phyloP scores from a whole-genome alignment of 2,888 invertebrate species.

The Rhamnusium bicolor region DNA sequence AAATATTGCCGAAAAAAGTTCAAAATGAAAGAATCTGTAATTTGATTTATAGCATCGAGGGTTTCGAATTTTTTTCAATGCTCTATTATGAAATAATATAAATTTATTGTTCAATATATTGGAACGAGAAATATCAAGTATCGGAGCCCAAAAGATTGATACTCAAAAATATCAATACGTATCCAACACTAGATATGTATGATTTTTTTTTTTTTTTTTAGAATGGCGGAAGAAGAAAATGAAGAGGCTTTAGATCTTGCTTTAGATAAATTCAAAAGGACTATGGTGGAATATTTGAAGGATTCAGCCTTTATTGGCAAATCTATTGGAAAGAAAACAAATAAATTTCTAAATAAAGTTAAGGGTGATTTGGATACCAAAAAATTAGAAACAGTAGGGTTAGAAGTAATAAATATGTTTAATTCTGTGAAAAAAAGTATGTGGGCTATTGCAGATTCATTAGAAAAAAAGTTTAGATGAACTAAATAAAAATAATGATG shows the following conservation, averaged over 20 bases:
- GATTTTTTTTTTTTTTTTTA: background rate
- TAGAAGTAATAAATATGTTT: conserved; percentile 26
- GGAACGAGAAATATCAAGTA: no score
- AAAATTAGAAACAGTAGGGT: conserved; percentile 22
- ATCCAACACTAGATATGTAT: no score
- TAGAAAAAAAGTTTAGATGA: conserved; percentile 16
- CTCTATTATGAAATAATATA: no score
- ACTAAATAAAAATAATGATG: conserved; percentile 10
- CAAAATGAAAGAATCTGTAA: no score
- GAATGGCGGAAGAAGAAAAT: conserved; percentile 2
- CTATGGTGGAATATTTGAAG: conserved; percentile 6
- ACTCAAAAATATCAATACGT: no score
- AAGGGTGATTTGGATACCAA: background rate
- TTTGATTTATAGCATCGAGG: no score
- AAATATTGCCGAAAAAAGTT: no score
- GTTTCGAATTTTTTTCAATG: no score
- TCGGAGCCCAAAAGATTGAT: no score
- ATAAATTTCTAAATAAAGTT: background rate
- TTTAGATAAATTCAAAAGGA: background rate
- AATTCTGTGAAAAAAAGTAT: conserved; percentile 22
- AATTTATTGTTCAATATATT: no score
- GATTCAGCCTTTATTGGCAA: conserved; percentile 18
- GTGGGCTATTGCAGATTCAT: conserved; percentile 6
- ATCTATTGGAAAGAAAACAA: background rate
- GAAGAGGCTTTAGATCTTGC: background rate